These are phyloP conservation scores for Microtus pennsylvanicus DNA, from an alignment of 2,113 vertebrate species.

Conservation along the genomic window DNA sequence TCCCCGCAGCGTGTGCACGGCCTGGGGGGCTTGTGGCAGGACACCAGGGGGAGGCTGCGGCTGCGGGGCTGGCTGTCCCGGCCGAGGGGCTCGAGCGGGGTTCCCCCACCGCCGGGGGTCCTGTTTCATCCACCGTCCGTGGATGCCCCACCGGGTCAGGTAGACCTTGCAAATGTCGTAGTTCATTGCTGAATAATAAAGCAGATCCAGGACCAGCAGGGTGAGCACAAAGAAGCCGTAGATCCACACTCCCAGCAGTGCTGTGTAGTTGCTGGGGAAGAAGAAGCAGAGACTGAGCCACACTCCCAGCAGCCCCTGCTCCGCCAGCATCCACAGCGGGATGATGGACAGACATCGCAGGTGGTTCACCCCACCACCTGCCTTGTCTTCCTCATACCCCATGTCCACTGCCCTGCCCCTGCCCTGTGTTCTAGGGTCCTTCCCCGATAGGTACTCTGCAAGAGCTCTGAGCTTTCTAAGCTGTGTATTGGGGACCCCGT, in stretches of 20 bases:
- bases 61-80: constrained; percentile 84
- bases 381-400: too few species aligned
- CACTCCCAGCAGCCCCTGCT: neutral
- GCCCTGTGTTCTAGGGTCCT: neutral
- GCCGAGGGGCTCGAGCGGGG: constrained; percentile 87
- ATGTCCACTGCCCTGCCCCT: neutral
- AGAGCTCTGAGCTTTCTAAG: neutral
- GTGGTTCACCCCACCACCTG: neutral
- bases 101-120: constrained; percentile 92
- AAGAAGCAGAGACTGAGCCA: neutral
- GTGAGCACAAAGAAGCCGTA: constrained; percentile 97
- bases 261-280: constrained; percentile 95
- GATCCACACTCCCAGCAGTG: constrained; percentile 98
- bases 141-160: constrained; percentile 96
- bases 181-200: constrained; percentile 99
- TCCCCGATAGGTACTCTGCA: neutral
- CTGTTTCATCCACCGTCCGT: constrained; percentile 95
- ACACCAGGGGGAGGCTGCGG: constrained; percentile 83
- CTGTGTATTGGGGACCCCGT: neutral
- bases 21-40: constrained; percentile 87
- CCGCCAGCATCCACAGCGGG: too few species aligned
- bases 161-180: constrained; percentile 96
- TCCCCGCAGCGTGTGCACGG: constrained; percentile 90
- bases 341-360: too few species aligned
- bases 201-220: constrained; percentile 95